Base-by-base conservation (phyloP, 2,113 vertebrate genomes). In the Gavialis gangeticus region DNA sequence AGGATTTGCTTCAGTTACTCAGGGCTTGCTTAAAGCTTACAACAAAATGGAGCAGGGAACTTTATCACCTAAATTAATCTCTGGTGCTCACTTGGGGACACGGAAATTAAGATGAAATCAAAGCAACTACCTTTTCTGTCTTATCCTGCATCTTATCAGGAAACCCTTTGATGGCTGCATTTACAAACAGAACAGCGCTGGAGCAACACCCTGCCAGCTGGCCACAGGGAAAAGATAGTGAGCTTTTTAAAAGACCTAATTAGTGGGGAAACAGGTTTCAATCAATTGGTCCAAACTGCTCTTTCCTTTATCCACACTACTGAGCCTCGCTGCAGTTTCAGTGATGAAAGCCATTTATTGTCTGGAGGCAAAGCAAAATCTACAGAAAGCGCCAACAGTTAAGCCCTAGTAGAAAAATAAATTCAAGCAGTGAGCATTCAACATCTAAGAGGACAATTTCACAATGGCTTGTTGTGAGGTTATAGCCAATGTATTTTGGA, bases 321-420 rank as follows among this genome's bases (percentile, higher is more conserved):
- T 91, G 71, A 66, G 75, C 13, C 1, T 0, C 82, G 82, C 57
- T 46, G 55, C 12, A 54, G 10, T 83, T 85, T 11, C 6, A 15
- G 30, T 77, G 76, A 75, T 79, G 75, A 57, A 90, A 79, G 37
- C 16, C 59, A 76, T 46, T 46, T 46, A 46, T 21, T 58, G 7
- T n/a, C 82, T 83, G 71, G 88, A 83, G 85, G 63, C 75, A 92
- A 93, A 85, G 3, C 28, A 79, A 75, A 82, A 84, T 58, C 93
- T 55, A 76, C 55, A 79, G 28, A 87, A 75, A 16, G 37, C 27
- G 55, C 25, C 60, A 64, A 5, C 56, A 89, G 66, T 92, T 79
- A 92, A 87, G 83, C 67, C 78, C 63, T 8, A 67, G 62, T 56
- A 63, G 55, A 22, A 75, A 81, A 73, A 73, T 57, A 64, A 62